Percentiles rank a stretch among this genome's conserved stretches.
phyloP scores from a whole-genome alignment of 2,113 vertebrate species.

The Eupsittula cactorum region DNA sequence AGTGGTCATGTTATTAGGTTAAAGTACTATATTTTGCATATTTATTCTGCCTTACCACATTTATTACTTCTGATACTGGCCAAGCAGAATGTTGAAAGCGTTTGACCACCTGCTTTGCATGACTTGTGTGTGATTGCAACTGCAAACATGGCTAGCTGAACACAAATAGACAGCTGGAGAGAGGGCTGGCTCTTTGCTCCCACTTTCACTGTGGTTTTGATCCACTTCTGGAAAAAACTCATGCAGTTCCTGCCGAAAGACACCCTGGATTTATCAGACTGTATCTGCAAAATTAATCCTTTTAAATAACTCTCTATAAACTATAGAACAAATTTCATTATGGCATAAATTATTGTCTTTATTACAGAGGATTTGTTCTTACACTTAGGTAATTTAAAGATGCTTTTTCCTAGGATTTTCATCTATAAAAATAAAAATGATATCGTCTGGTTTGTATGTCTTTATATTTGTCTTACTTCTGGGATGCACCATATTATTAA shows the following conservation, averaged over 20 bases:
- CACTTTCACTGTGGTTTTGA: not conserved
- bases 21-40: constrained; percentile 72
- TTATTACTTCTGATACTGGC: constrained; percentile 51
- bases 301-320: constrained; percentile 42
- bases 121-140: not conserved
- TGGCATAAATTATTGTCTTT: constrained; percentile 22
- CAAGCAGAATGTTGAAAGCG: not conserved
- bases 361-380: constrained; percentile 17
- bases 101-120: constrained; percentile 32
- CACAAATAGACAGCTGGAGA: not conserved
- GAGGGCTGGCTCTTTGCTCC: not conserved
- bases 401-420: constrained; percentile 19
- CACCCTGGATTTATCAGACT: not conserved
- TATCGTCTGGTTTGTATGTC: not conserved
- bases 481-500: constrained; percentile 54
- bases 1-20: constrained; percentile 74
- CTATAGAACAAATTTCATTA: constrained; percentile 13
- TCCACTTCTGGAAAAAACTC: not conserved
- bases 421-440: constrained; percentile 31
- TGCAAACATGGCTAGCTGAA: not conserved
- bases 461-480: constrained; percentile 56
- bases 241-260: not conserved
- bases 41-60: constrained; percentile 68
- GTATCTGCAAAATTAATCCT: not conserved
- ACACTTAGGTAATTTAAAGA: constrained; percentile 27